A percentile compares a stretch with the other conserved stretches of the same genome.
phyloP scores from a whole-genome alignment of 2,888 invertebrate genomes.

The Ormyrus nitidulus region DNA sequence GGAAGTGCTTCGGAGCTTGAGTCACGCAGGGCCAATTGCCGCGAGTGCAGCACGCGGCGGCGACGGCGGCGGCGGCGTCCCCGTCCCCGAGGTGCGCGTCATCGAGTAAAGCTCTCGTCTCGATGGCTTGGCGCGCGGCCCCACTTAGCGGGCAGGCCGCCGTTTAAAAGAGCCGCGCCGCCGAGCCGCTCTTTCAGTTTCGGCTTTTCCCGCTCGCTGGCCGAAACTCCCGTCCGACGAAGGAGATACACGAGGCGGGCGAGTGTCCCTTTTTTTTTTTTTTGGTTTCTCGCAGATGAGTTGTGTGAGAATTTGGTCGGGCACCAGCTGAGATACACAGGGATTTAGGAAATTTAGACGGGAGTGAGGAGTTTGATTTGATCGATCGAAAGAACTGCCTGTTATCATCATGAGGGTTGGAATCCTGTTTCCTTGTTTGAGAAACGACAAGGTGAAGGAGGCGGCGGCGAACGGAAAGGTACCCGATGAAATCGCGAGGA shows the following conservation, averaged over 20 bases:
- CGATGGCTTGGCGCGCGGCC: neutral
- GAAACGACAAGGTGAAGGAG: neutral
- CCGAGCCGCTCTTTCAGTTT: slow-evolving; percentile 39
- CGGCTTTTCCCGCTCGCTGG: slow-evolving; percentile 10
- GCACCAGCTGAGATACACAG: too few relatives aligned
- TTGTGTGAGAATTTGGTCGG: too few relatives aligned
- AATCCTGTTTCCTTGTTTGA: slow-evolving; percentile 39
- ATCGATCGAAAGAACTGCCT: too few relatives aligned
- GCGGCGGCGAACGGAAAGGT: neutral
- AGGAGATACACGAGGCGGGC: neutral
- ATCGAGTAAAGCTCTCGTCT: too few relatives aligned
- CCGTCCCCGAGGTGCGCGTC: too few relatives aligned
- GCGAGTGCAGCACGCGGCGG: too few relatives aligned
- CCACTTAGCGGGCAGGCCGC: slow-evolving; percentile 1
- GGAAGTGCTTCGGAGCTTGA: too few relatives aligned
- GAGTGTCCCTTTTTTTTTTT: neutral
- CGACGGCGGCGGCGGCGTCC: too few relatives aligned
- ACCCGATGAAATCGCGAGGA: neutral
- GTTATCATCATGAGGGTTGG: slow-evolving; percentile 25
- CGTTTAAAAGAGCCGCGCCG: slow-evolving; percentile 40
- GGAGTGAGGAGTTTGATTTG: too few relatives aligned
- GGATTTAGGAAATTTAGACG: too few relatives aligned
- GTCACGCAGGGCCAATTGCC: too few relatives aligned
- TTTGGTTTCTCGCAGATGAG: too few relatives aligned
- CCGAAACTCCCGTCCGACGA: neutral